Conservation (phyloP, 2,888 invertebrate genomes). For the Mimumesa dahlbomi region DNA sequence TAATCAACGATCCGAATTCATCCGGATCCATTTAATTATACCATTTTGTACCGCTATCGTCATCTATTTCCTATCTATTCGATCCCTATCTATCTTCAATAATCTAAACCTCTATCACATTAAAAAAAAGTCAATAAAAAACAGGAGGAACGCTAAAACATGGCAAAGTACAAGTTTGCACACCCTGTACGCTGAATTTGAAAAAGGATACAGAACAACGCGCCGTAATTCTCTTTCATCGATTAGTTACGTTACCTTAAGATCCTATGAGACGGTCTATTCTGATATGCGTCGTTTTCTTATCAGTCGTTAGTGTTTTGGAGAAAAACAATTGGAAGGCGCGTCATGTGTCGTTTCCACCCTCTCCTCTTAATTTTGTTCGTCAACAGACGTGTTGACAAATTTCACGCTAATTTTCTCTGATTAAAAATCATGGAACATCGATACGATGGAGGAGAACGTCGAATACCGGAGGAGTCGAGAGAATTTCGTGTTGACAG, state of each 20-base stretch:
- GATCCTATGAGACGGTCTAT: conserved; percentile 46
- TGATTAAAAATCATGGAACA: too few relatives aligned
- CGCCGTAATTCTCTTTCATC: conserved; percentile 2
- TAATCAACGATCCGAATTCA: neutral
- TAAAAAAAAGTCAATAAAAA: too few relatives aligned
- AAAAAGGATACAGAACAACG: conserved; percentile 2
- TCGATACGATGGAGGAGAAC: conserved; percentile 6
- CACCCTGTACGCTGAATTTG: conserved; percentile 26
- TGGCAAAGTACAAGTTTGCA: neutral
- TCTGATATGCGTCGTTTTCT: conserved; percentile 60
- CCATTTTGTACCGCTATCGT: neutral
- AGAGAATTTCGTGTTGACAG: conserved; percentile 41
- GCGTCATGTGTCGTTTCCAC: conserved; percentile 14
- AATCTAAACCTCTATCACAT: neutral
- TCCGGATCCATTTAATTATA: neutral
- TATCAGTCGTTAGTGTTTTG: conserved; percentile 56
- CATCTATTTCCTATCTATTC: conserved; percentile 1
- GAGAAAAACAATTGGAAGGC: conserved; percentile 41
- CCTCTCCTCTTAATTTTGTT: conserved; percentile 2
- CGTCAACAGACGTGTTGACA: too few relatives aligned
- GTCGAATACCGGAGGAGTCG: conserved; percentile 34
- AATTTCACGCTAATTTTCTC: too few relatives aligned
- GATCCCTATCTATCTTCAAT: neutral
- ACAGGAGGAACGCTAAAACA: neutral
- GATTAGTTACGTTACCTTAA: conserved; percentile 41